phyloP scores from a whole-genome alignment of 2,888 invertebrate genomes.

The Pseudococcus viburni region DNA sequence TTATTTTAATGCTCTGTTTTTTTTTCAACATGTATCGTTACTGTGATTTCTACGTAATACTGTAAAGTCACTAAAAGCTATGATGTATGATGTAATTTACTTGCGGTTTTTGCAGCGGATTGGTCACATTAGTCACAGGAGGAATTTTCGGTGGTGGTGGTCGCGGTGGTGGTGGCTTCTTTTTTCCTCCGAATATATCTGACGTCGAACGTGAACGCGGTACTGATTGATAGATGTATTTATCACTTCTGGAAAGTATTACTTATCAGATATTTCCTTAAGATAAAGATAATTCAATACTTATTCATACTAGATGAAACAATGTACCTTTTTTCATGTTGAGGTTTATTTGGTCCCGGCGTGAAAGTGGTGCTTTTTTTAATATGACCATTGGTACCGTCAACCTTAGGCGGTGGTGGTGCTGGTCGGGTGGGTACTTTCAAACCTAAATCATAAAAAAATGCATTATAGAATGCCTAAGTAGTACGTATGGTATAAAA shows the following conservation, averaged over 20 bases:
- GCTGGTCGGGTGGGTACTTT: constrained; percentile 68
- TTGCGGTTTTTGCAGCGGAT: constrained; percentile 69
- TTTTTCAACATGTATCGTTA: neutral
- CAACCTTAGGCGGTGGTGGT: constrained; percentile 67
- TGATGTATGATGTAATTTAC: constrained; percentile 68
- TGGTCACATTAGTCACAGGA: constrained; percentile 59
- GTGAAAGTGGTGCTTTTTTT: constrained; percentile 42
- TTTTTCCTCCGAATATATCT: constrained; percentile 73
- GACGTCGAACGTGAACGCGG: constrained; percentile 69
- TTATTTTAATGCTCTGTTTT: constrained; percentile 64
- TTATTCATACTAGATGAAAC: constrained; percentile 21
- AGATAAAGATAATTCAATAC: neutral
- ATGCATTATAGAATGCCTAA: neutral
- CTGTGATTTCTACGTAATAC: neutral
- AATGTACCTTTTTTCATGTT: constrained; percentile 9
- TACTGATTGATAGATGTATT: constrained; percentile 56
- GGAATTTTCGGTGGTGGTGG: constrained; percentile 79
- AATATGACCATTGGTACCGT: constrained; percentile 65
- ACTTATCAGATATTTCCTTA: neutral
- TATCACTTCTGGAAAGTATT: constrained; percentile 45
- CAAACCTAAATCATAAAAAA: constrained; percentile 55
- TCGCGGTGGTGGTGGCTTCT: constrained; percentile 81
- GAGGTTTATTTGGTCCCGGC: neutral
- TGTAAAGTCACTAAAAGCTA: neutral
- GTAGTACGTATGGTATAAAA: too few species aligned